These are phyloP conservation scores for Pristionchus mayeri DNA, from an alignment of 2,888 invertebrate species.

Conservation along the genomic window DNA sequence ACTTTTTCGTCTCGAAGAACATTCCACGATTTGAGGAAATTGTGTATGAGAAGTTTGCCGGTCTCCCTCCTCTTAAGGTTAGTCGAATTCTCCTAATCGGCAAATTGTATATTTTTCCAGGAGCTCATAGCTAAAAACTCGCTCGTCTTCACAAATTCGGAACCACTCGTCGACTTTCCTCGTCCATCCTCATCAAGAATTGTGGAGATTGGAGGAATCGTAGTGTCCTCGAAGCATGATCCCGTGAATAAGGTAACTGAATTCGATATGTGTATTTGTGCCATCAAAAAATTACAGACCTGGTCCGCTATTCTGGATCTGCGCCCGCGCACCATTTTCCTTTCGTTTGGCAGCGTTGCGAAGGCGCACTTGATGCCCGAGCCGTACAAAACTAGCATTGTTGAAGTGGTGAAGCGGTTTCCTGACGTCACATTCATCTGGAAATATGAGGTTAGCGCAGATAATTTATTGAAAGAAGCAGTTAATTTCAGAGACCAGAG, in stretches of 20 bases:
- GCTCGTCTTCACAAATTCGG: conserved; percentile 24
- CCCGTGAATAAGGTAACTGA: conserved; percentile 17
- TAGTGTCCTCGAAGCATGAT: neutral
- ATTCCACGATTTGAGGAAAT: neutral
- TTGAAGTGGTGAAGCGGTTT: conserved; percentile 50
- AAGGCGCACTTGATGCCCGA: conserved; percentile 37
- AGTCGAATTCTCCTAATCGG: too few relatives aligned
- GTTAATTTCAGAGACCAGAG: neutral
- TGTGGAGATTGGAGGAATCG: conserved; percentile 38
- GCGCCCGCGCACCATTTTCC: neutral
- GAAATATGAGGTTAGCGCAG: conserved; percentile 43
- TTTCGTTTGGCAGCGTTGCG: conserved; percentile 26
- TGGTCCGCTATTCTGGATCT: conserved; percentile 19
- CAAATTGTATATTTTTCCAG: conserved; percentile 50
- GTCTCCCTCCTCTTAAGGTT: neutral
- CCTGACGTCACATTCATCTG: conserved; percentile 49
- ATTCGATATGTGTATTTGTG: too few relatives aligned
- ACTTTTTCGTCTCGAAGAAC: neutral
- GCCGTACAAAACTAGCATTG: conserved; percentile 53
- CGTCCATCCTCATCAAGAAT: neutral
- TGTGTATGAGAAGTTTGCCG: neutral
- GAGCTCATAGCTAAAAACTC: conserved; percentile 51
- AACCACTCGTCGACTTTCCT: conserved; percentile 32
- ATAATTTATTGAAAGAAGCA: neutral
- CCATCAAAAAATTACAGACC: neutral